Percentiles rank a stretch among this genome's conserved stretches.
Conservation (phyloP, 2,797 vertebrate species). For the Poeciliopsis paucimaculata region DNA sequence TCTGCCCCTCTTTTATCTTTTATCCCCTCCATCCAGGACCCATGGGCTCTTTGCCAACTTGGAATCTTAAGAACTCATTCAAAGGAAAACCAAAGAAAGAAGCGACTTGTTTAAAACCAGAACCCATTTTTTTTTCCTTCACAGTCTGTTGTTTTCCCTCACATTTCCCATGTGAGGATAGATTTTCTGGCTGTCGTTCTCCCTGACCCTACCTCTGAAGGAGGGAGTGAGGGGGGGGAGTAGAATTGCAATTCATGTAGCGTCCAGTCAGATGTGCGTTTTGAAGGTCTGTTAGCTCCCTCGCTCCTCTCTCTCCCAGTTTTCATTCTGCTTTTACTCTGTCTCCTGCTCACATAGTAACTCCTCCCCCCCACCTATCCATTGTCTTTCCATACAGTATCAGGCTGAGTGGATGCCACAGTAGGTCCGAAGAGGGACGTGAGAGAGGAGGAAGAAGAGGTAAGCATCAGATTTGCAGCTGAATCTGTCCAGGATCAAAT, state of each 20-base stretch:
- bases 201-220: conserved; percentile 63
- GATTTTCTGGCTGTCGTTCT: conserved; percentile 68
- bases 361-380: conserved; percentile 73
- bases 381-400: conserved; percentile 82
- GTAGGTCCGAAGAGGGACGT: conserved; percentile 66
- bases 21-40: conserved; percentile 78
- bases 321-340: conserved; percentile 74
- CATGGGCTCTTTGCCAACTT: conserved; percentile 79
- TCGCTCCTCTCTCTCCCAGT: conserved; percentile 41
- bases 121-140: conserved; percentile 61
- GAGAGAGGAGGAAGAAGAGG: conserved; percentile 62
- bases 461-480: conserved; percentile 73
- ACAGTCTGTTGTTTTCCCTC: conserved; percentile 65
- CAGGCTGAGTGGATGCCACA: conserved; percentile 74
- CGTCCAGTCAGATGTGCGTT: conserved; percentile 69
- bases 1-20: conserved; percentile 78
- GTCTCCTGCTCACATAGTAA: conserved; percentile 72
- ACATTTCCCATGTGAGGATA: conserved; percentile 75
- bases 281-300: conserved; percentile 70
- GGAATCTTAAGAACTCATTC: conserved; percentile 84
- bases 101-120: conserved; percentile 76
- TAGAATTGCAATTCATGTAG: conserved; percentile 75
- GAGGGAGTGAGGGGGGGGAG: background rate
- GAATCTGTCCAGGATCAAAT: conserved; percentile 38
- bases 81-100: conserved; percentile 76